Evolutionary conservation across 1,140 invertebrate species (phyloP), one percentile per base, ranked within the genome.

Genomic region (Reticulitermes speratus): DNA sequence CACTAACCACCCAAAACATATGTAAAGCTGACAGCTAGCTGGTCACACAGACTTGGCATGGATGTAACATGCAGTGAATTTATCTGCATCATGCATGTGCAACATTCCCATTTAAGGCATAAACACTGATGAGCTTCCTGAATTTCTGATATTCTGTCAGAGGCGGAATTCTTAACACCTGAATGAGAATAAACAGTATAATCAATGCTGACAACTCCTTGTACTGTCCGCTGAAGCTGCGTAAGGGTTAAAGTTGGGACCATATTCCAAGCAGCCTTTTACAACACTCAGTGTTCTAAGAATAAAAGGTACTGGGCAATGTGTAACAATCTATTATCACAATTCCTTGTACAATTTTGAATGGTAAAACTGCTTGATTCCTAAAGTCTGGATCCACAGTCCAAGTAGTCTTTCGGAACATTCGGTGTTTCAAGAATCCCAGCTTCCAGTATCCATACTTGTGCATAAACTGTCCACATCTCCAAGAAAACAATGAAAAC

Each of bases 31-130:
- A 75, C 65, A 75, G n/a, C 65, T 75, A 75, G 65, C 65, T 75
- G 65, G n/a, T 75, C 65, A 75, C 14, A 75, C 25, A 75, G 65
- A 75, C 65, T n/a, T 75, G 65, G 65, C 65, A 75, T 75, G n/a
- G n/a, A 25, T 30, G 59, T 65, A 65, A 65, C 59, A 25, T 65
- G 16, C 21, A 65, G 59, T 23, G 59, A 65, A 65, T 65, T 25
- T 75, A 75, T 75, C 65, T 30, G 65, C 65, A 75, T 75, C 65
- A 75, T 75, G 65, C 65, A 75, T 75, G 65, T 14, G n/a, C 7
- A 75, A 30, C 65, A 75, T 75, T 75, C n/a, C n/a, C 25, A 75
- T 75, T 75, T 75, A 75, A 75, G 65, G 65, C 65, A 75, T 75
- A 75, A 16, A 75, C 25, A 75, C n/a, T 75, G n/a, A 75, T 75